These are phyloP conservation scores for Scelioninae gen. 1 DNA, from an alignment of 2,888 invertebrate species.

Conservation along the genomic window DNA sequence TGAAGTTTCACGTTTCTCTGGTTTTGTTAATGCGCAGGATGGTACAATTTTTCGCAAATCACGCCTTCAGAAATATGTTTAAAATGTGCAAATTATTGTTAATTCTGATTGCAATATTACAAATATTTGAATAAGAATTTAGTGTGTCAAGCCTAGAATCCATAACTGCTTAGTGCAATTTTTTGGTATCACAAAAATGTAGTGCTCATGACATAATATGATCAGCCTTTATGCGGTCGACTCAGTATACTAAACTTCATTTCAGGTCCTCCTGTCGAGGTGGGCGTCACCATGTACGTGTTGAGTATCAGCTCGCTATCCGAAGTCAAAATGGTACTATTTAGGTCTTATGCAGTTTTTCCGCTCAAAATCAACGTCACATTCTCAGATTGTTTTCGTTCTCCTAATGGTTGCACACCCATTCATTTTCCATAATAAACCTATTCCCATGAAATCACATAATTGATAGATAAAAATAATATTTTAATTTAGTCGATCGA, in stretches of 20 bases:
- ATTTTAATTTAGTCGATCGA: constrained; percentile 33
- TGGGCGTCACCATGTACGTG: constrained; percentile 93
- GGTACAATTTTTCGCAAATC: no score
- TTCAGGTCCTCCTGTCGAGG: constrained; percentile 91
- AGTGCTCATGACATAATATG: constrained; percentile 52
- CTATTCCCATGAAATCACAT: constrained; percentile 37
- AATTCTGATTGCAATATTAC: constrained; percentile 55
- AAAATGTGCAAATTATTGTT: no score
- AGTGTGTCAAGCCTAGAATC: background rate
- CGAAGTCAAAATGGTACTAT: constrained; percentile 92
- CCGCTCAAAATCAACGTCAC: constrained; percentile 75
- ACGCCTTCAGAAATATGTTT: no score
- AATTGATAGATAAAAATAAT: constrained; percentile 24
- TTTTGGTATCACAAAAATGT: constrained; percentile 45
- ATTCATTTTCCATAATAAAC: constrained; percentile 35
- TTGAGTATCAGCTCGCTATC: constrained; percentile 92
- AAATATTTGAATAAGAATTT: constrained; percentile 38
- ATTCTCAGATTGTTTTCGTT: constrained; percentile 41
- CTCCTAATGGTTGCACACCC: constrained; percentile 49
- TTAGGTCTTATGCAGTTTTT: constrained; percentile 83
- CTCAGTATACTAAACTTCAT: constrained; percentile 84
- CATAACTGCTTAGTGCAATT: constrained; percentile 23
- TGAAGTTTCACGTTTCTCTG: no score
- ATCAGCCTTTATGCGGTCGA: constrained; percentile 76
- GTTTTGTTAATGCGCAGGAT: no score